Evolutionary conservation across 2,888 invertebrate species (phyloP).

Genomic region (Neuroscelio doddi): DNA sequence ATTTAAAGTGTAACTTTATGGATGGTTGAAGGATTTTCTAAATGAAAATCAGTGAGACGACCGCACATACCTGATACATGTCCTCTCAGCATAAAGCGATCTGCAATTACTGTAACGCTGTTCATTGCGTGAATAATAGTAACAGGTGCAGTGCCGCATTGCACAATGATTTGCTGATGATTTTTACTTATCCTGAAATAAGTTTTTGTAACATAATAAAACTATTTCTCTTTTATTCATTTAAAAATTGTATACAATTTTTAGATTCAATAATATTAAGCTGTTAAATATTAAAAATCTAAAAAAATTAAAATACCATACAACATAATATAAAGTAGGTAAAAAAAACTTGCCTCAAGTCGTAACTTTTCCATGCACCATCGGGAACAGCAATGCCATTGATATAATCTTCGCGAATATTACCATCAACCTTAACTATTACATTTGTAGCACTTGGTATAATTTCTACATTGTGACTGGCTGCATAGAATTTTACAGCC

Average conservation of each 20-base stretch:
- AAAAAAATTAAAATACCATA: too few species aligned
- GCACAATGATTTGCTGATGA: slow-evolving; percentile 41
- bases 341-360: not conserved
- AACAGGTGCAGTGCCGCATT: slow-evolving; percentile 40
- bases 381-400: slow-evolving; percentile 34
- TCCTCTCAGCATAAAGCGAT: slow-evolving; percentile 42
- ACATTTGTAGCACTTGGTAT: slow-evolving; percentile 29
- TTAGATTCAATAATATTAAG: too few species aligned
- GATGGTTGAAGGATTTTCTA: slow-evolving; percentile 5
- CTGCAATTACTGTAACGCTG: slow-evolving; percentile 46
- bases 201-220: too few species aligned
- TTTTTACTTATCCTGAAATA: slow-evolving; percentile 45
- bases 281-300: too few species aligned
- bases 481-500: slow-evolving; percentile 47
- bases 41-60: slow-evolving; percentile 51
- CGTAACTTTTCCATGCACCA: not conserved
- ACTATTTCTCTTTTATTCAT: not conserved
- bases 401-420: slow-evolving; percentile 26
- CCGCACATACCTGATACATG: slow-evolving; percentile 56
- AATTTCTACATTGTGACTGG: slow-evolving; percentile 49
- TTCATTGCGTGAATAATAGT: slow-evolving; percentile 36
- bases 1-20: slow-evolving; percentile 3
- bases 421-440: slow-evolving; percentile 48
- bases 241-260: too few species aligned
- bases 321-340: too few species aligned